Conservation (phyloP, 1,140 invertebrate species). For the Maniola jurtina region DNA sequence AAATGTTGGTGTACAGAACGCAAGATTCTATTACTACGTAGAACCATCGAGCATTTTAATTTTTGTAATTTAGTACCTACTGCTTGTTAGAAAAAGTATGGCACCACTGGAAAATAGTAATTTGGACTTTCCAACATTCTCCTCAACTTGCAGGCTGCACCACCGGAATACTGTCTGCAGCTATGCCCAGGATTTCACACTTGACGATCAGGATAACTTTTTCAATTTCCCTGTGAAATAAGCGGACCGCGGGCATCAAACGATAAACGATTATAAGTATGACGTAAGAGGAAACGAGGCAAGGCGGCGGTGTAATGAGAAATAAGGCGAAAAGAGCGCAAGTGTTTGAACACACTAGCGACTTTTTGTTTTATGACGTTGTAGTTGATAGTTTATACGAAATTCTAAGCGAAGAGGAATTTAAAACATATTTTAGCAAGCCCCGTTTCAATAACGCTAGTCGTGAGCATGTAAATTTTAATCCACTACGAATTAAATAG, state of each 20-base stretch:
- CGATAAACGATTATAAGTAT: conserved; percentile 66
- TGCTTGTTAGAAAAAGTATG: too few species aligned
- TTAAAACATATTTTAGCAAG: too few species aligned
- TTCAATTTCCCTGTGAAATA: conserved; percentile 60
- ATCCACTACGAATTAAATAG: too few species aligned
- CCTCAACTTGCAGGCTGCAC: neutral
- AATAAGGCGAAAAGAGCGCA: conserved; percentile 44
- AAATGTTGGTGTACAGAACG: too few species aligned
- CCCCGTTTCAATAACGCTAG: too few species aligned
- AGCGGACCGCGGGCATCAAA: conserved; percentile 54
- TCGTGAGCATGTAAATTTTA: too few species aligned
- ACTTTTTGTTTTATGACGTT: neutral
- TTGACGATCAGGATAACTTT: conserved; percentile 58
- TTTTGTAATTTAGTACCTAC: too few species aligned
- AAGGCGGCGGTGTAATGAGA: conserved; percentile 57
- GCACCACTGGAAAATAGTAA: too few species aligned
- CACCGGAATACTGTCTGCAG: neutral
- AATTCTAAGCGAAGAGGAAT: too few species aligned
- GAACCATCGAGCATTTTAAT: too few species aligned
- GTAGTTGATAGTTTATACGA: too few species aligned
- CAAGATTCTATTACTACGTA: too few species aligned
- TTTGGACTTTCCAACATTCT: neutral
- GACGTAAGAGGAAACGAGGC: conserved; percentile 52
- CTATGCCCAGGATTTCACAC: conserved; percentile 23
- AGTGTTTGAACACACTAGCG: neutral